Conservation (phyloP, 2,888 invertebrate species). For the Hypomecis punctinalis region DNA sequence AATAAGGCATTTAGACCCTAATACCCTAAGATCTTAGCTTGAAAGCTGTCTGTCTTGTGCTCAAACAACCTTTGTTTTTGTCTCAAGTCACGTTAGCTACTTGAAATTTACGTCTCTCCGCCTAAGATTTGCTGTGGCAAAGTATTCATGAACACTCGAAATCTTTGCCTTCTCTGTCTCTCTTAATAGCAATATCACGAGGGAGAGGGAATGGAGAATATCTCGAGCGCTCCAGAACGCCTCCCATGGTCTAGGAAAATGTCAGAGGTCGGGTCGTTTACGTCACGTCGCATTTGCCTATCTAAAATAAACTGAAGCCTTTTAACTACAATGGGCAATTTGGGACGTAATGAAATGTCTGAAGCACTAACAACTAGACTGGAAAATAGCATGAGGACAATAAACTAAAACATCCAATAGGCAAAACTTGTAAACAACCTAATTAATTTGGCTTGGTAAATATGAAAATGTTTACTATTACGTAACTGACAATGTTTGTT, state of each 20-base stretch:
- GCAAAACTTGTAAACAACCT: not conserved
- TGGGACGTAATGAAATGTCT: slow-evolving; percentile 3
- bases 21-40: too few species aligned
- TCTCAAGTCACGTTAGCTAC: too few species aligned
- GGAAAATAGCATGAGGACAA: not conserved
- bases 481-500: too few species aligned
- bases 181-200: too few species aligned
- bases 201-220: too few species aligned
- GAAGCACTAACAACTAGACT: not conserved
- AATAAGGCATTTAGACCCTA: too few species aligned
- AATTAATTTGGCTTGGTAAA: not conserved
- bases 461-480: not conserved
- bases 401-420: not conserved
- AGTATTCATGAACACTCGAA: too few species aligned
- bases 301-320: slow-evolving; percentile 23
- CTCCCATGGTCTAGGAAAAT: slow-evolving; percentile 21
- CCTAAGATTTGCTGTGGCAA: too few species aligned
- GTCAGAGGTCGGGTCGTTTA: slow-evolving; percentile 27
- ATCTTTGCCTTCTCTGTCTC: too few species aligned
- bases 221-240: not conserved
- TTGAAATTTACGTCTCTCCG: too few species aligned
- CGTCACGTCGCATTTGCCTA: slow-evolving; percentile 23
- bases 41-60: too few species aligned
- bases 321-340: slow-evolving; percentile 16
- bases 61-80: too few species aligned